Evolutionary conservation across 2,797 vertebrate genomes (phyloP).

Genomic region (Urocyon cinereoargenteus): DNA sequence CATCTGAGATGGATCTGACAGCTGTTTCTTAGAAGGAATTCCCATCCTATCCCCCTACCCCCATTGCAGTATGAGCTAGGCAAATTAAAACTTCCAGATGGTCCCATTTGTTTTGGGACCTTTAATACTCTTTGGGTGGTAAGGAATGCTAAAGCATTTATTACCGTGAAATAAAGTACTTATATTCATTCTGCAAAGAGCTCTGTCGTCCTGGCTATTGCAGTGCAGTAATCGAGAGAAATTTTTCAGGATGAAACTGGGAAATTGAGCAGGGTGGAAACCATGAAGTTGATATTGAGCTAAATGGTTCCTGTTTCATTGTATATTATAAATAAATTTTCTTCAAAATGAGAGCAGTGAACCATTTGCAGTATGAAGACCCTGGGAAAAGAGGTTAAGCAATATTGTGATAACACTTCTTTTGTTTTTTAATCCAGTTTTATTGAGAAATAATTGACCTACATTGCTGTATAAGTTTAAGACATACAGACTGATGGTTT

Average conservation of each 20-base stretch:
- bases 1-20: conserved; percentile 13
- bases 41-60: not conserved
- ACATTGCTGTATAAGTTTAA: not conserved
- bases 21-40: not conserved
- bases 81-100: conserved; percentile 58
- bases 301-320: not conserved
- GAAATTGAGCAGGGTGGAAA: not conserved
- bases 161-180: conserved; percentile 14
- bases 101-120: conserved; percentile 52
- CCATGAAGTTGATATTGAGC: not conserved
- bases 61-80: not conserved
- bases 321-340: conserved; percentile 1
- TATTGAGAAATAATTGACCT: not conserved
- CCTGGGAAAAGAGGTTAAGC: not conserved
- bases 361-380: not conserved
- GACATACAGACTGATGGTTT: not conserved
- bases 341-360: conserved; percentile 29
- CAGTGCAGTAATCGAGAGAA: not conserved
- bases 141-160: conserved; percentile 60
- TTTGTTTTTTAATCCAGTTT: conserved; percentile 12
- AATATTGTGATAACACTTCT: not conserved
- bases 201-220: conserved; percentile 2
- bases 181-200: conserved; percentile 1
- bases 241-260: conserved; percentile 1
- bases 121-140: conserved; percentile 58